phyloP scores from a whole-genome alignment of 2,113 vertebrate species.

The Malurus cyaneus region DNA sequence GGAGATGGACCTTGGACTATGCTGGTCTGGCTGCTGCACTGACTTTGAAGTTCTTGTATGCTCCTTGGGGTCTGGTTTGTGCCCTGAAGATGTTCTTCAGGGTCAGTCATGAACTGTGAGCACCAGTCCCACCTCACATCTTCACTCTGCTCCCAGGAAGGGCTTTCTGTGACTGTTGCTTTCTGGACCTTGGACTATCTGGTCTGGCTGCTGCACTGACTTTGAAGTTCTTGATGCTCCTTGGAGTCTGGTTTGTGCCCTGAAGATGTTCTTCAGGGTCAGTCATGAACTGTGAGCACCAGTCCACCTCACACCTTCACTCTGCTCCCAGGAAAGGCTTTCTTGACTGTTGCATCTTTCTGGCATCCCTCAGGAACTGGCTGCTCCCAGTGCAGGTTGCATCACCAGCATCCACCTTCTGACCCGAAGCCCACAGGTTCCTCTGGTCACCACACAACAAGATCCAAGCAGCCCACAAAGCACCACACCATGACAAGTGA shows the following conservation, averaged over 20 bases:
- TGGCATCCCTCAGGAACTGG: not conserved
- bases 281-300: not conserved
- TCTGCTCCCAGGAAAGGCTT: not conserved
- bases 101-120: not conserved
- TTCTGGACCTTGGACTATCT: not conserved
- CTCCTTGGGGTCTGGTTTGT: not conserved
- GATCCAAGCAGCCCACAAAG: not conserved
- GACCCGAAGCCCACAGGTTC: not conserved
- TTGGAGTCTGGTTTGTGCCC: not conserved
- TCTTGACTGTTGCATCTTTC: not conserved
- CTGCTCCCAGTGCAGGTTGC: not conserved
- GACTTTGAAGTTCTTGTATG: not conserved
- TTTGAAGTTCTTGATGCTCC: not conserved
- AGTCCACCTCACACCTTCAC: not conserved
- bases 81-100: not conserved
- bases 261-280: not conserved
- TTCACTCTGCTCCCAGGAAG: not conserved
- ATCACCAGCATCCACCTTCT: not conserved
- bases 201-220: not conserved
- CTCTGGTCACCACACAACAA: not conserved
- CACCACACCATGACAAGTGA: accelerated
- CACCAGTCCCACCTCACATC: not conserved
- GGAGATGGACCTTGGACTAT: not conserved
- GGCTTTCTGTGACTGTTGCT: not conserved
- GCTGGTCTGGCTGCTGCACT: not conserved